Conservation (phyloP, 30 jellyfish, hydroid and myxozoan species). For the Aurelia aurita region DNA sequence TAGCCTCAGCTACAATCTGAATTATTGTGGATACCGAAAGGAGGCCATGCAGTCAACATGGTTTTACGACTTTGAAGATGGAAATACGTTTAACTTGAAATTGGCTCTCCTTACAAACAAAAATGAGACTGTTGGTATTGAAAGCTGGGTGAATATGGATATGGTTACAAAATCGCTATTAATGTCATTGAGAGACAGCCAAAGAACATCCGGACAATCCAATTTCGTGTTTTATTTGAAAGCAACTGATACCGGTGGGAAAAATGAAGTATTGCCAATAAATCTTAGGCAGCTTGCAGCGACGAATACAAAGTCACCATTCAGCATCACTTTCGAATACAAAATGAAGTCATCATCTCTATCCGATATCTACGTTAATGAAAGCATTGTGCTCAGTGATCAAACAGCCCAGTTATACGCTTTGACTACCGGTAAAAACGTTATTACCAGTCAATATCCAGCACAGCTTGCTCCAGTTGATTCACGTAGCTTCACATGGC, state of each 20-base stretch:
- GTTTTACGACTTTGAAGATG: conserved; percentile 88
- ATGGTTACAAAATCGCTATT: conserved; percentile 15
- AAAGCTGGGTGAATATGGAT: conserved; percentile 70
- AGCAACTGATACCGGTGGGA: conserved; percentile 79
- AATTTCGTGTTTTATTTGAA: conserved; percentile 12
- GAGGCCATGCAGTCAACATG: conserved; percentile 49
- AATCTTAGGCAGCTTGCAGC: neutral
- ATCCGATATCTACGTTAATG: conserved; percentile 37
- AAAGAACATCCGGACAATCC: conserved; percentile 11
- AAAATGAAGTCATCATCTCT: neutral
- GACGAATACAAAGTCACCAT: conserved; percentile 49
- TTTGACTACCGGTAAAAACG: conserved; percentile 11
- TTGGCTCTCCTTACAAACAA: conserved; percentile 35
- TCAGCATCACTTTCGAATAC: conserved; percentile 60
- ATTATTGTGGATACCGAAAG: conserved; percentile 64
- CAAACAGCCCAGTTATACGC: conserved; percentile 33
- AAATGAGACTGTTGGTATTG: conserved; percentile 31
- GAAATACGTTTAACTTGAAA: conserved; percentile 55
- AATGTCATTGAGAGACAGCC: conserved; percentile 50
- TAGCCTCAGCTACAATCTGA: conserved; percentile 40
- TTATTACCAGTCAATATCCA: conserved; percentile 40
- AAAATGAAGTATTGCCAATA: conserved; percentile 15
- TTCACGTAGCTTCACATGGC: conserved; percentile 74
- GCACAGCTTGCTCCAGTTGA: conserved; percentile 26
- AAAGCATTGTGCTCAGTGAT: conserved; percentile 35